Evolutionary conservation across 2,113 vertebrate genomes (phyloP), one percentile per base, ranked within the genome.

Genomic region (Macrotis lagotis): DNA sequence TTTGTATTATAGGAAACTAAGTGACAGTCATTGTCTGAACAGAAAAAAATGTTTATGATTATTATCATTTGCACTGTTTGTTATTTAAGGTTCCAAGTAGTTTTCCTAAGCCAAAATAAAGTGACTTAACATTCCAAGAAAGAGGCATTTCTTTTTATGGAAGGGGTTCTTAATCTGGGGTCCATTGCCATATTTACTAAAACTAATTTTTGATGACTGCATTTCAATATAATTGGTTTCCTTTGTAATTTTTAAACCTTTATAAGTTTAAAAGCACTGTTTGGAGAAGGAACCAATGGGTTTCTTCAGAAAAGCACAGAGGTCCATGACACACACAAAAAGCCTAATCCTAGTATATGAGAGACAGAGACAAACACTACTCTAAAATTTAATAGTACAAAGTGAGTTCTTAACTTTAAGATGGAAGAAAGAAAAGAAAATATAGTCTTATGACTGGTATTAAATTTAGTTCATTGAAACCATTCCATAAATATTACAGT

Each of bases 321-420:
- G n/a, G 19, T 44, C 19, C 66, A n/a, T 74, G 66, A n/a, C 66
- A 83, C 16, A 83, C n/a, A 44, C 14, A n/a, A 16, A 74, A 44
- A 22, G 44, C 66, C n/a, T 44, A 83, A 44, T 44, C 16, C 66
- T 83, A 44, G 19, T 44, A 83, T 25, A 47, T 49, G 50, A 59
- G 50, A 48, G 59, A 51, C 47, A 53, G 31, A 90, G 16, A 10
- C 25, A 92, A 24, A 88, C 59, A 37, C 2, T 49, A 49, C 26
- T 55, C 48, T 83, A 92, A 95, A 83, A 52, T 44, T 93, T 8
- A n/a, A 59, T 8, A 93, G 92, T 91, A 95, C 44, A 95, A 94
- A 92, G 19, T 28, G 31, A 25, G 28, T 94, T 92, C 50, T 90
- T 59, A 51, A 94, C 48, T 0, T 22, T 91, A 48, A 25, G 59